Evolutionary conservation across 2,113 vertebrate genomes (phyloP).

Genomic region (Alethe castanea): DNA sequence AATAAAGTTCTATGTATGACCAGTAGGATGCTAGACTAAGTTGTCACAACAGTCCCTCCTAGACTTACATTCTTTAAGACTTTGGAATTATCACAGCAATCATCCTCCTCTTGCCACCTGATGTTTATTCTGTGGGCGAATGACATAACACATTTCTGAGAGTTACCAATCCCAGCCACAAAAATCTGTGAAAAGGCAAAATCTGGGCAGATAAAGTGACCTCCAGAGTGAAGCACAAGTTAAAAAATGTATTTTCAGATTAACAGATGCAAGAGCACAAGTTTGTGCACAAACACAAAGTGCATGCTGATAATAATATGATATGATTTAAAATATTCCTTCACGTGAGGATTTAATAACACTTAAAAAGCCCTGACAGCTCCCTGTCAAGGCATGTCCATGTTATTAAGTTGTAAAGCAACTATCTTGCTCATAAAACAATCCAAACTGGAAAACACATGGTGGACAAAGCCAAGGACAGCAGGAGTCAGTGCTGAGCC

Average conservation of each 20-base stretch:
- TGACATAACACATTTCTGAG: background rate
- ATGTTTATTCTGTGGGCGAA: background rate
- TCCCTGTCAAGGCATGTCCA: slow-evolving; percentile 27
- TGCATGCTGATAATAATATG: slow-evolving; percentile 26
- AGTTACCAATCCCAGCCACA: background rate
- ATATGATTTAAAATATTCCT: slow-evolving; percentile 42
- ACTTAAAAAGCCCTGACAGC: slow-evolving; percentile 45
- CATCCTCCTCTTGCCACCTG: background rate
- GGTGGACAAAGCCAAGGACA: slow-evolving; percentile 52
- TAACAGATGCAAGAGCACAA: background rate
- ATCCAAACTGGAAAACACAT: background rate
- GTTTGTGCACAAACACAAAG: background rate
- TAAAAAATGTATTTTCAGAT: background rate
- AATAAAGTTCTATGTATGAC: background rate
- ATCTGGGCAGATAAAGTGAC: background rate
- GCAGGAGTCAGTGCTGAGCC: background rate
- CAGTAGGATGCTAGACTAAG: background rate
- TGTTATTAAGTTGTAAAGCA: slow-evolving; percentile 23
- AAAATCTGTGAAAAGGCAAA: background rate
- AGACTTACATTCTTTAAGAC: background rate
- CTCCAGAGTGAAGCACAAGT: background rate
- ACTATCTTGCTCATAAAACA: background rate
- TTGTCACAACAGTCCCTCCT: background rate
- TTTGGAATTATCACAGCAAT: background rate
- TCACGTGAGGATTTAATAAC: slow-evolving; percentile 28